Evolutionary conservation across 2,113 vertebrate species (phyloP).

Genomic region (Pholis gunnellus): DNA sequence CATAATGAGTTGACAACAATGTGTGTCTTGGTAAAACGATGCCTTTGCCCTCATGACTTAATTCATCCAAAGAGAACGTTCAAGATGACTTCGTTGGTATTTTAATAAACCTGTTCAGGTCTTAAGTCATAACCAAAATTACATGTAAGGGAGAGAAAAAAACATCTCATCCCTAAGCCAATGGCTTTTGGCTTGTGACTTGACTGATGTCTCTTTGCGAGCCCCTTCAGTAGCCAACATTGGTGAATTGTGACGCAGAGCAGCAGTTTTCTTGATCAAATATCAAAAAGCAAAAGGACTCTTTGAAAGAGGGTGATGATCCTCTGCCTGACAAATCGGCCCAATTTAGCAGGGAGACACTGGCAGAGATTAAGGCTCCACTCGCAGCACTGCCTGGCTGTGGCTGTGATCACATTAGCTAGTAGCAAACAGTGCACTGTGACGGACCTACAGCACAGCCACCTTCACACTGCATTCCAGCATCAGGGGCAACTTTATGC

Average conservation of each 20-base stretch:
- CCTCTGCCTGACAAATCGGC: conserved; percentile 70
- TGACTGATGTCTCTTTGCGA: conserved; percentile 2
- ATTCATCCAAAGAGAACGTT: conserved; percentile 4
- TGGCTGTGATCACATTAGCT: conserved; percentile 77
- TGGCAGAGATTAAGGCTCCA: conserved; percentile 71
- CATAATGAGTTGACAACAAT: conserved; percentile 37
- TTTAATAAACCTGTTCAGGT: conserved; percentile 21
- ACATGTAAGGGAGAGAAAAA: conserved; percentile 5
- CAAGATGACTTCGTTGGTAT: neutral
- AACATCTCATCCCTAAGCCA: conserved; percentile 5
- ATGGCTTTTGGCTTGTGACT: conserved; percentile 6
- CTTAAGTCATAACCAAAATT: neutral
- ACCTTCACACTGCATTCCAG: conserved; percentile 57
- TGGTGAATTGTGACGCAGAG: conserved; percentile 41
- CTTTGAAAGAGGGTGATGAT: conserved; percentile 75
- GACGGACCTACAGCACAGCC: conserved; percentile 58
- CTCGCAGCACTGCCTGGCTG: conserved; percentile 62
- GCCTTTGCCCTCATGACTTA: conserved; percentile 20
- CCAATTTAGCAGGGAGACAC: conserved; percentile 74
- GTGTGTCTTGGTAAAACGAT: conserved; percentile 11
- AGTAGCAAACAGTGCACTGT: conserved; percentile 65
- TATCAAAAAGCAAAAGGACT: conserved; percentile 67
- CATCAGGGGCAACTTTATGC: conserved; percentile 11
- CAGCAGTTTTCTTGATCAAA: conserved; percentile 58
- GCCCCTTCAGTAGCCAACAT: conserved; percentile 28